phyloP scores from a whole-genome alignment of 2,113 vertebrate genomes.

The Xenopus laevis region DNA sequence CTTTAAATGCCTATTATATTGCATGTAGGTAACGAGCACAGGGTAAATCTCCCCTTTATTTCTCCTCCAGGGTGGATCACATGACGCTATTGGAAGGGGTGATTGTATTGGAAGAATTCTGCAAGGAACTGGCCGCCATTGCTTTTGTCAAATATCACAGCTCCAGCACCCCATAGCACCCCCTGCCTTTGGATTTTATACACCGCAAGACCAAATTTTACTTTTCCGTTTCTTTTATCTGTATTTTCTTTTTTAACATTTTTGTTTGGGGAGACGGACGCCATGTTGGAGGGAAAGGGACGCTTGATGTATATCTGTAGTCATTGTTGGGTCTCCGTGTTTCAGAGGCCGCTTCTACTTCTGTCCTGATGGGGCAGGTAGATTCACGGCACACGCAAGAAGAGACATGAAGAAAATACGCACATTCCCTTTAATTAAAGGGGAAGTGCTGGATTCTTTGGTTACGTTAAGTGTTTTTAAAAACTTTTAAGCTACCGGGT shows the following conservation, averaged over 20 bases:
- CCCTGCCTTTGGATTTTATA: background rate
- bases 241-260: conserved; percentile 19
- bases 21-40: no score
- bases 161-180: conserved; percentile 68
- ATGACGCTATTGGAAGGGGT: conserved; percentile 93
- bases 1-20: no score
- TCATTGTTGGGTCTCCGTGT: no score
- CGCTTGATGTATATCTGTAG: background rate
- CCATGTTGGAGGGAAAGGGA: conserved; percentile 14
- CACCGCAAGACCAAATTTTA: conserved; percentile 34
- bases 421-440: no score
- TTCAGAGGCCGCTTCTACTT: no score
- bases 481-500: background rate
- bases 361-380: no score
- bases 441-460: background rate
- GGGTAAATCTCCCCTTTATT: background rate
- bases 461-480: conserved; percentile 25
- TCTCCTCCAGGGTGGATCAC: conserved; percentile 80
- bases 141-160: conserved; percentile 94
- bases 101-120: conserved; percentile 97
- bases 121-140: conserved; percentile 95
- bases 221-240: background rate
- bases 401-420: background rate
- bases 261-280: background rate
- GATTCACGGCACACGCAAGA: no score